Evolutionary conservation across 2,797 vertebrate species (phyloP).

Genomic region (Ibycter americanus): DNA sequence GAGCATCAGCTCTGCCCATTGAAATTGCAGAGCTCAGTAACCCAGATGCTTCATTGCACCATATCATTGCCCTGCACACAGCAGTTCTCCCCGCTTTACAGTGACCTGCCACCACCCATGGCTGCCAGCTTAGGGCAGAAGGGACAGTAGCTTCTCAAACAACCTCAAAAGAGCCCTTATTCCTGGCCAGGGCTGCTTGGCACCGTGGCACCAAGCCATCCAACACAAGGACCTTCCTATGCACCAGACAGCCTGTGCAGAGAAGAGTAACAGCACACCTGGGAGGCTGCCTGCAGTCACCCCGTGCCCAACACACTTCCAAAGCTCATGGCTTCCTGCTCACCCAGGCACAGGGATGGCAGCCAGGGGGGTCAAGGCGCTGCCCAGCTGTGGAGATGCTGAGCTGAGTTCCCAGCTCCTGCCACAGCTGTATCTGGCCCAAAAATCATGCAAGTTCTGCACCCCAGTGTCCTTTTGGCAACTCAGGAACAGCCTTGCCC

Average conservation of each 20-base stretch:
- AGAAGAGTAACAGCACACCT: neutral
- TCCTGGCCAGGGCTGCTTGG: neutral
- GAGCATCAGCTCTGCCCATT: neutral
- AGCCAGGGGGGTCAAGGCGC: neutral
- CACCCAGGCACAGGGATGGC: too few relatives aligned
- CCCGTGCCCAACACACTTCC: neutral
- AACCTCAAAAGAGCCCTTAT: neutral
- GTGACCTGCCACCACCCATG: neutral
- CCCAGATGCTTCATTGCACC: neutral
- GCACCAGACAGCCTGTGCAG: fast-evolving
- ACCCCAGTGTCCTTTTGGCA: neutral
- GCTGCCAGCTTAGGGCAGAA: neutral
- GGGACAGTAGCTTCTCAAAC: neutral
- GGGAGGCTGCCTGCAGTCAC: neutral
- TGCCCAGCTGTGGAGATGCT: neutral
- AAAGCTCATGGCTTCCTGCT: neutral
- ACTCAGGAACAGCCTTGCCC: neutral
- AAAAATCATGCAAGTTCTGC: neutral
- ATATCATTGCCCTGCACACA: neutral
- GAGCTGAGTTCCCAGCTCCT: neutral
- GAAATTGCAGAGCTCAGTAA: neutral
- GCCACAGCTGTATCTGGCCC: neutral
- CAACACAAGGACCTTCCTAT: neutral
- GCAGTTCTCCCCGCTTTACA: neutral
- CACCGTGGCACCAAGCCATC: neutral